Evolutionary conservation across 92 coral and sea anemone species (phyloP), one percentile per base, ranked within the genome.

Genomic region (Porites cylindrica): DNA sequence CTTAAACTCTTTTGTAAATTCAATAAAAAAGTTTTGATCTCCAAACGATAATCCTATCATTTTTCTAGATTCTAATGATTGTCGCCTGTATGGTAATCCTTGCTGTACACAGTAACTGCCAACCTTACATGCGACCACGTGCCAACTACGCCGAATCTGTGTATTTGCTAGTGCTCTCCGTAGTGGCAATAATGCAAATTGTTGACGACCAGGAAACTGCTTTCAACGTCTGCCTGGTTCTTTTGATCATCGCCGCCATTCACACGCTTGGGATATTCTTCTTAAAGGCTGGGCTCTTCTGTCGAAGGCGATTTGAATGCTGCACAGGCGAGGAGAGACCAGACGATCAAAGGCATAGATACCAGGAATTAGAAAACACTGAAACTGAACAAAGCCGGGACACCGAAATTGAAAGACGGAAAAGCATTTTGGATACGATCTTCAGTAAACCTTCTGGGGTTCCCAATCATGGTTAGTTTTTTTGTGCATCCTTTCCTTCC

Each of bases 101-200:
- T 64, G 91, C 82, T 50, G 59, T 95, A 8, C 99, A 96, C 61
- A 90, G 94, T 92, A 89, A 65, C 83, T 88, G 78, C 89, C 99
- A 96, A 67, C 99, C 99, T 6, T 96, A 96, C 88, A 67, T 29
- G 70, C 80, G 92, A 29, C 75, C 74, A 14, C 90, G 92, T 13
- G 92, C 93, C 19, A 96, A 96, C 91, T 62, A 88, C 24, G 80
- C 96, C 20, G 99, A 96, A 75, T 88, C 98, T 64, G 23, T 92
- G 18, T 96, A 95, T 69, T 78, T 96, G 29, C 72, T 90, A 51
- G 92, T 87, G 11, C 92, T 96, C 13, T 78, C 92, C 66, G 29
- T 79, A 8, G 21, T 96, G 74, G 91, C 95, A 10, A 68, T 92
- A 38, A 77, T 93, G 76, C 98, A 96, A 59, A 68, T 86, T 16